Base-by-base conservation (phyloP, 2,113 vertebrate genomes). In the Mohoua ochrocephala region DNA sequence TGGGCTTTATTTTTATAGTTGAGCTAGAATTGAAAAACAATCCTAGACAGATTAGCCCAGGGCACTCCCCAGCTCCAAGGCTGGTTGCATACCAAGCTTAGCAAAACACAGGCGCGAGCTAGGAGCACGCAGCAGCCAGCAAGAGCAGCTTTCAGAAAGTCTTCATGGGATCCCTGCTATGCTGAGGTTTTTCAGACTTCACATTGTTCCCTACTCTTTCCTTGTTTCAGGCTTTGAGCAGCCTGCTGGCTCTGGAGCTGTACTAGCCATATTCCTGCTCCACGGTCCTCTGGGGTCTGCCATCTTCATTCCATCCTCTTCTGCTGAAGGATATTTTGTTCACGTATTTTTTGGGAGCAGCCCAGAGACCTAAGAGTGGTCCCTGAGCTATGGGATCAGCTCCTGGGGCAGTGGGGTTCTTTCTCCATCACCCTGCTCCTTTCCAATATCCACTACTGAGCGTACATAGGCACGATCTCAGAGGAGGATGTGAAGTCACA, bases 381-480 rank as follows among this genome's bases (percentile, higher is more conserved):
- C 45, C 35, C 27, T 16, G 4, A 67, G 3, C 10, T n/a, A 37
- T 1, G 0, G 33, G 12, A 68, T 39, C 28, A 77, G 52, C 11
- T 63, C 17, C 35, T 53, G 10, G 21, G 42, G 14, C 17, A 54
- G 5, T 2, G 2, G 8, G 7, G 6, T 8, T 47, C 45, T 47
- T 30, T 50, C 47, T 35, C 76, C 18, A 31, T 4, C 6, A 23
- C 6, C 11, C n/a, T 47, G 12, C 12, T 81, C 21, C 59, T 44
- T 77, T 52, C 54, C 57, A 31, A 4, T 28, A 76, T 11, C 18
- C 11, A 35, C 9, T 45, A 15, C 49, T 4, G 18, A 57, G 8
- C 0, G 2, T 4, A 9, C n/a, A 23, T 0, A 7, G 18, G 12
- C 35, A 59, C 1, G 0, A 33, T 11, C 67, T 30, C 35, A 5